A percentile compares a stretch with the other conserved stretches of the same genome.
Conservation (phyloP, 2,797 vertebrate species). For the Microchirus variegatus region DNA sequence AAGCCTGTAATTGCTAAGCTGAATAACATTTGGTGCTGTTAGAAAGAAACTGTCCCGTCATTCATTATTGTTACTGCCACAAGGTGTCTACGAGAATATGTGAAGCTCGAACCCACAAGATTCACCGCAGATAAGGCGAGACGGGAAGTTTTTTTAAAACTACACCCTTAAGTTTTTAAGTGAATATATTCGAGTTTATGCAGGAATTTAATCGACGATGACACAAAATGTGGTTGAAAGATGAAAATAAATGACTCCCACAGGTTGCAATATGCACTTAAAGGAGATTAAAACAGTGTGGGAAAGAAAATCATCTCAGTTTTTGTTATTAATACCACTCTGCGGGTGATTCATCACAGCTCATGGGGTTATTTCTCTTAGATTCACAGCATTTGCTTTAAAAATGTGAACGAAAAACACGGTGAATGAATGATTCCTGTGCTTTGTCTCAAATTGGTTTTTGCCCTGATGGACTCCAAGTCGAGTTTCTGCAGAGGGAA, state of each 20-base stretch:
- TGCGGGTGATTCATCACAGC: constrained; percentile 34
- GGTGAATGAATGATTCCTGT: too few relatives aligned
- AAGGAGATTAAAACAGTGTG: constrained; percentile 17
- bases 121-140: too few relatives aligned
- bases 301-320: constrained; percentile 17
- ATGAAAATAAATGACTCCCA: constrained; percentile 31
- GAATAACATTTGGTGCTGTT: constrained; percentile 59
- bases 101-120: constrained; percentile 3
- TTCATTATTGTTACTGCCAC: constrained; percentile 47
- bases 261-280: constrained; percentile 10
- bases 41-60: constrained; percentile 53
- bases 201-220: constrained; percentile 5
- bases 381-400: too few relatives aligned
- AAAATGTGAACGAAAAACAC: too few relatives aligned
- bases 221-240: constrained; percentile 32
- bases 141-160: too few relatives aligned
- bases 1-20: constrained; percentile 62
- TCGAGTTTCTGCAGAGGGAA: constrained; percentile 5
- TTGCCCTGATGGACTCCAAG: too few relatives aligned
- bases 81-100: constrained; percentile 9
- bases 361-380: constrained; percentile 3
- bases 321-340: constrained; percentile 36
- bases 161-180: not conserved
- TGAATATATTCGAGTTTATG: not conserved
- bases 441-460: too few relatives aligned